Evolutionary conservation across 2,113 vertebrate species (phyloP).

Genomic region (Brachirus orientalis): DNA sequence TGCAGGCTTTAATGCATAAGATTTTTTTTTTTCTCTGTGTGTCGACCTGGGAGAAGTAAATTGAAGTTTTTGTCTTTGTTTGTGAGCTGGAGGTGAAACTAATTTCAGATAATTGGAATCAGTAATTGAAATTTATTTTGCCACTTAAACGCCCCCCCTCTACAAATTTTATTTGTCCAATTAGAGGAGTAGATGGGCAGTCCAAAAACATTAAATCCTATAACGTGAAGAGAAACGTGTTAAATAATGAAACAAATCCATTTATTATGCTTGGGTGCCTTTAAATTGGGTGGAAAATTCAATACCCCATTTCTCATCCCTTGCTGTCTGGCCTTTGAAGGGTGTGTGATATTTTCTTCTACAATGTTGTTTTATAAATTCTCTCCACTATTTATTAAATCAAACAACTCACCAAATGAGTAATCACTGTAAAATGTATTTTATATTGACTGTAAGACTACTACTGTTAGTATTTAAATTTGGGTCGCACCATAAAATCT

Average conservation of each 20-base stretch:
- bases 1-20: not conserved
- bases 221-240: constrained; percentile 38
- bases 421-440: too few relatives aligned
- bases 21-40: constrained; percentile 8
- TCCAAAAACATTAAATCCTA: constrained; percentile 31
- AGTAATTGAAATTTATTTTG: constrained; percentile 70
- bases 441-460: too few relatives aligned
- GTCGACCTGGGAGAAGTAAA: constrained; percentile 4
- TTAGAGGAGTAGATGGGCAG: constrained; percentile 46
- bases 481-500: not conserved
- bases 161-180: constrained; percentile 52
- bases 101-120: constrained; percentile 66
- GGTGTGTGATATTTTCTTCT: not conserved
- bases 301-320: constrained; percentile 48
- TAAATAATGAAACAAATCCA: constrained; percentile 62
- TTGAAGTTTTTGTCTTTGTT: constrained; percentile 54
- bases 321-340: constrained; percentile 41
- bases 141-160: constrained; percentile 46
- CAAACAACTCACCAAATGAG: too few relatives aligned
- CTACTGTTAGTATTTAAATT: not conserved
- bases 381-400: not conserved
- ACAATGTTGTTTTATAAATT: not conserved
- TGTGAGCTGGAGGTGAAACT: constrained; percentile 49
- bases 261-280: constrained; percentile 27
- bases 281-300: constrained; percentile 28